A percentile compares a stretch with the other conserved stretches of the same genome.
These are phyloP conservation scores for Marmota flaviventris DNA, from an alignment of 2,113 vertebrate genomes.

Conservation along the genomic window DNA sequence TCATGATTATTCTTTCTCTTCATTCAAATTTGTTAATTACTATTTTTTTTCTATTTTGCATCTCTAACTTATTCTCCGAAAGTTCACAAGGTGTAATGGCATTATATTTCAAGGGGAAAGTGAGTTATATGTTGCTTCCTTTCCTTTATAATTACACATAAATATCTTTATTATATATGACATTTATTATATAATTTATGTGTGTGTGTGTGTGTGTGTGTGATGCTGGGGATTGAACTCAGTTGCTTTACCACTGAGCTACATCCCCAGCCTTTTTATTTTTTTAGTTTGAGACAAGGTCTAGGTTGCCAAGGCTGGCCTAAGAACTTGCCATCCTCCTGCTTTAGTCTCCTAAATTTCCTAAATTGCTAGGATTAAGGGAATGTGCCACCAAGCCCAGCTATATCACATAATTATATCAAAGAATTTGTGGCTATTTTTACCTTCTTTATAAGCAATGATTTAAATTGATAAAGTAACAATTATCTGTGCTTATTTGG, in stretches of 20 bases:
- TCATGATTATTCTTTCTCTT: slow-evolving; percentile 1
- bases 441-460: neutral
- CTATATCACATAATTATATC: neutral
- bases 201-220: too few relatives aligned
- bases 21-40: neutral
- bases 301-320: too few relatives aligned
- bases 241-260: too few relatives aligned
- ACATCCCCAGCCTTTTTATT: too few relatives aligned
- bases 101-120: neutral
- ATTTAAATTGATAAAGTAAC: neutral
- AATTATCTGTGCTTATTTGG: neutral
- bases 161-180: neutral
- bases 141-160: slow-evolving; percentile 28
- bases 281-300: too few relatives aligned
- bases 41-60: neutral
- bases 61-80: neutral
- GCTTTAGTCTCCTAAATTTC: too few relatives aligned
- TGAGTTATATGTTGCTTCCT: neutral
- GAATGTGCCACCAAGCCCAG: too few relatives aligned
- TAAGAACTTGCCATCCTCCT: too few relatives aligned
- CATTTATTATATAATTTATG: neutral
- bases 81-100: neutral
- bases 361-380: too few relatives aligned
- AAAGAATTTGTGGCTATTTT: neutral
- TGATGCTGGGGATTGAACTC: too few relatives aligned